Base-by-base conservation (phyloP, 2,113 vertebrate genomes). In the Nycticorax nycticorax region DNA sequence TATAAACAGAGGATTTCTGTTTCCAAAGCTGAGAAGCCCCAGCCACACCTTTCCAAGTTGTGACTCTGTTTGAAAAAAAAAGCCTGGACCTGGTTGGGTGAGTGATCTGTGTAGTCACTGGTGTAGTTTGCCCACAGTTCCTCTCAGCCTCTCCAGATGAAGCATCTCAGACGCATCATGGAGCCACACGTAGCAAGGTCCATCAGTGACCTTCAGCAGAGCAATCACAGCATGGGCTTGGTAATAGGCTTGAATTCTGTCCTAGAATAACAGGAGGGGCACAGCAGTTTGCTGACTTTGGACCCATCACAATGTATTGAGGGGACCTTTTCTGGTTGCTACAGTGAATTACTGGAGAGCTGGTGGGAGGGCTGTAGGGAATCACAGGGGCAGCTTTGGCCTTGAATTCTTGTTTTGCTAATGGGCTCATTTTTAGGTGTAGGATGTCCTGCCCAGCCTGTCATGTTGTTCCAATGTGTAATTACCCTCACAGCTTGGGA, bases 1-100 rank as follows among this genome's bases (percentile, higher is more conserved):
- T 79, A 3, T 50, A 85, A 94, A 96, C 84, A 94, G 88, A 93
- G 37, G 62, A n/a, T 57, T 77, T 56, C 41, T 95, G 92, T 96
- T 95, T 43, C 57, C 57, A 69, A 76, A 73, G 45, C 67, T 4
- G 30, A 79, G 74, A 56, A 87, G 68, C 20, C 45, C 37, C 80
- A 91, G 76, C n/a, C 12, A 55, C 53, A 55, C 75, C 87, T 82
- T 66, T 60, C 67, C 71, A 92, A 50, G 71, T 85, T 30, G 30
- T 73, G 48, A 21, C 35, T 75, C 52, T 64, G 48, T 55, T 78
- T 94, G 74, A 52, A 90, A 91, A 93, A 93, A 92, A 79, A 96
- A 92, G 66, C 56, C 73, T 26, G 78, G 85, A 17, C 55, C 43
- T 64, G n/a, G 73, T 8, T 77, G 68, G 37, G 47, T 20, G 83